Base-by-base conservation (phyloP, 1,140 invertebrate species). In the Tachypleus tridentatus region DNA sequence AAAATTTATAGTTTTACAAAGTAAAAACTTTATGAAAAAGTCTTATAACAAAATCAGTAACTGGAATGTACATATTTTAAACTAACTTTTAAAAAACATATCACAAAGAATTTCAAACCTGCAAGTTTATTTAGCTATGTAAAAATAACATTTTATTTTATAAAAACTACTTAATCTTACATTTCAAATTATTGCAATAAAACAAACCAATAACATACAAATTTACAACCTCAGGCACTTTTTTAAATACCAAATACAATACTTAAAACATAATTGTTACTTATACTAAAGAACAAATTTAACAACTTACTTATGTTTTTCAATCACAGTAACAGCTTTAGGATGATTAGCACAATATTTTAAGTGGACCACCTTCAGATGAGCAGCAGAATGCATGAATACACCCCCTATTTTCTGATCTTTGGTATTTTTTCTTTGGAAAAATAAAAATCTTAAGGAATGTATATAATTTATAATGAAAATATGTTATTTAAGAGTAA, bases 281-380 rank as follows among this genome's bases (percentile, higher is more conserved):
- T 61, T 49, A 52, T 49, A 59, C 8, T 6, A 10, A 58, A 52
- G 48, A 64, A 56, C 29, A 29, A 2, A 29, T 29, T 29, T 29
- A 29, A 29, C 29, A 29, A 29, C 29, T 80, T 77, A 93, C 90
- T 88, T 91, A 72, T 89, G 88, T 76, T 89, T 88, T 76, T 95
- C 92, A 69, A 98, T 80, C 68, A 97, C 85, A 72, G 87, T 87
- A 53, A 96, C 92, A 72, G 93, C 93, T 75, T 85, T 85, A 0
- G 95, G 95, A 83, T 98, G 95, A 71, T 89, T 86, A 65, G 84
- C 82, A 79, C 94, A 97, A 75, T 98, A 99, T 10, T 79, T 80
- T 69, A 86, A 84, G 77, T 97, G 92, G 48, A 94, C 84, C 66
- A 82, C 78, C 77, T 96, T 95, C 61, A 98, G 82, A 73, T 84